Percentiles rank a stretch among this genome's conserved stretches.
Evolutionary conservation across 2,113 vertebrate species (phyloP).

Genomic region (Mormoops blainvillei): DNA sequence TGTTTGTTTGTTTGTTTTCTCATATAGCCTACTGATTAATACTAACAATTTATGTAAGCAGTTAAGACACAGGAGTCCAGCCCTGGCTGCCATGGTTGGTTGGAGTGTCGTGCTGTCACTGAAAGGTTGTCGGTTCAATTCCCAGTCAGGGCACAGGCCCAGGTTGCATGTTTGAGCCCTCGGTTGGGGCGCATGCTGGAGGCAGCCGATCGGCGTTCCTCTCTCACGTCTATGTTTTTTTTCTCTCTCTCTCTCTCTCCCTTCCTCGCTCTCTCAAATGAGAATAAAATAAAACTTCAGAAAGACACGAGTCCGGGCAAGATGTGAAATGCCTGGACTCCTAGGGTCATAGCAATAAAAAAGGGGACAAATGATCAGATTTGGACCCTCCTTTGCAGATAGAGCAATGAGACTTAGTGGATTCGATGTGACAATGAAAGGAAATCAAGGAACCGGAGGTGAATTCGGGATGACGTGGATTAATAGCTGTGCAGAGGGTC

Average conservation of each 20-base stretch:
- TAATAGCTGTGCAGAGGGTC: neutral
- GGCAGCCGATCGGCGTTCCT: too few relatives aligned
- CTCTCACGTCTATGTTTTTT: too few relatives aligned
- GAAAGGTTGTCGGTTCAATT: too few relatives aligned
- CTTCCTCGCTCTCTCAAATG: too few relatives aligned
- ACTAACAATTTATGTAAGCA: neutral
- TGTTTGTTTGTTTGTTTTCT: neutral
- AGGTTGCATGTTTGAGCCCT: too few relatives aligned
- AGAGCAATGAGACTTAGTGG: neutral
- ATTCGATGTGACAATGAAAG: neutral
- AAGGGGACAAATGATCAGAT: neutral
- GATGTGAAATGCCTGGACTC: neutral
- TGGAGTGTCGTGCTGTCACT: too few relatives aligned
- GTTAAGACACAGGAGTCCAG: neutral
- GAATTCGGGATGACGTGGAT: neutral
- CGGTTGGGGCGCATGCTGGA: too few relatives aligned
- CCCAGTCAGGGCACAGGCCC: too few relatives aligned
- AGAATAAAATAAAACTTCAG: too few relatives aligned
- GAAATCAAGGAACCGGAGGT: neutral
- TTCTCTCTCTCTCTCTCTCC: too few relatives aligned
- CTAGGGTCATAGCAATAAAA: neutral
- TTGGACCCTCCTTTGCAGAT: neutral
- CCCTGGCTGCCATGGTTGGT: too few relatives aligned
- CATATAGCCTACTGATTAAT: neutral
- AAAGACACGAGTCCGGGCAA: neutral